Evolutionary conservation across 1,140 invertebrate species (phyloP).

Genomic region (Pemphigus obesinymphae): DNA sequence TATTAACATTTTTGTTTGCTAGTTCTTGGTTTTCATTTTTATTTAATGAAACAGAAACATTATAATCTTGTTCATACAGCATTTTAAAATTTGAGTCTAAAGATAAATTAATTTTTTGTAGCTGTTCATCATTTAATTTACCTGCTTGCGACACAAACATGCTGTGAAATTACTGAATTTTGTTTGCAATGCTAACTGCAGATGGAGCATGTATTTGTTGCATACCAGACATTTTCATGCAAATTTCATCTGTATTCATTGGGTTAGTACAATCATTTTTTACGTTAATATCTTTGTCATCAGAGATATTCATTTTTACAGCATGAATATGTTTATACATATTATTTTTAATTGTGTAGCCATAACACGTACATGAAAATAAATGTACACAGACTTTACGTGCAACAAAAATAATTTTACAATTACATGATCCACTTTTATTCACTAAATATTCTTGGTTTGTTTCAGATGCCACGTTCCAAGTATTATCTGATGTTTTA

Average conservation of each 20-base stretch:
- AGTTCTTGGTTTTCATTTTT: too few species aligned
- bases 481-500: neutral
- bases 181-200: neutral
- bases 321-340: too few species aligned
- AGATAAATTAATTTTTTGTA: neutral
- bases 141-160: neutral
- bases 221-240: neutral
- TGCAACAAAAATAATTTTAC: neutral
- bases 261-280: too few species aligned
- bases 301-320: neutral
- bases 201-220: neutral
- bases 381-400: neutral
- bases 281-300: neutral
- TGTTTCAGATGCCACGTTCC: neutral
- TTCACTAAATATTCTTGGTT: neutral
- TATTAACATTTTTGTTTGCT: too few species aligned
- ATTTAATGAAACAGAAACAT: too few species aligned
- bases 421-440: neutral
- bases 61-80: neutral
- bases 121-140: neutral
- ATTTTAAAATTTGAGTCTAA: neutral
- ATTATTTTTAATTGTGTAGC: neutral
- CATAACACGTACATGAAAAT: too few species aligned
- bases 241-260: too few species aligned
- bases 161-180: neutral